Percentiles rank a stretch among this genome's conserved stretches.
These are phyloP conservation scores for Glossophaga mutica DNA, from an alignment of 2,797 vertebrate species.

Conservation along the genomic window DNA sequence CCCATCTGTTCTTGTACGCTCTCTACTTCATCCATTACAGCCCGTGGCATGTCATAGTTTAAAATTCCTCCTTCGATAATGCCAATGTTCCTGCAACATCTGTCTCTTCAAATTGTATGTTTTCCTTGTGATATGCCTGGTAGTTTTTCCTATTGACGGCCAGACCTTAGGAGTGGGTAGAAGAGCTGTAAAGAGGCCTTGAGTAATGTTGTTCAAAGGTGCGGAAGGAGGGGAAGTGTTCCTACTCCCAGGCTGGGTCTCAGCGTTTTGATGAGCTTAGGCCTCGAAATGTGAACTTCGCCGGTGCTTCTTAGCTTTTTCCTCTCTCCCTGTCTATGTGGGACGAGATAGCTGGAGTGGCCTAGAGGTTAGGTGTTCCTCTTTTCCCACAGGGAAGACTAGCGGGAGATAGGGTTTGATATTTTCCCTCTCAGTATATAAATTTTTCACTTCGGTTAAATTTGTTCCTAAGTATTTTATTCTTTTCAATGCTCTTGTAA, in stretches of 20 bases:
- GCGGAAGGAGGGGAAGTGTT: not conserved
- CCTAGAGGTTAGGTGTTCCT: not conserved
- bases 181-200: not conserved
- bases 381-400: not conserved
- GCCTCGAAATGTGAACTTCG: not conserved
- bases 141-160: not conserved
- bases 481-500: not conserved
- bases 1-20: not conserved
- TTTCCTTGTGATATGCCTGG: not conserved
- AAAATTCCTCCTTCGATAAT: not conserved
- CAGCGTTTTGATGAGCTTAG: not conserved
- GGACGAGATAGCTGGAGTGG: no score
- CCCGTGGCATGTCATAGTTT: not conserved
- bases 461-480: not conserved
- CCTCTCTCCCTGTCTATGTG: not conserved
- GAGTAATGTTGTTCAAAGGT: no score
- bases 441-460: not conserved
- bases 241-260: not conserved
- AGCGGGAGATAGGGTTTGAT: not conserved
- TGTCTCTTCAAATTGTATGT: not conserved
- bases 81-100: not conserved
- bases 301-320: not conserved
- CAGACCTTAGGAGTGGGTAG: not conserved
- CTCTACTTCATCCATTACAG: not conserved
- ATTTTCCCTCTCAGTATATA: not conserved